These are phyloP conservation scores for Acrocera orbiculus DNA, from an alignment of 2,888 invertebrate genomes.

Conservation along the genomic window DNA sequence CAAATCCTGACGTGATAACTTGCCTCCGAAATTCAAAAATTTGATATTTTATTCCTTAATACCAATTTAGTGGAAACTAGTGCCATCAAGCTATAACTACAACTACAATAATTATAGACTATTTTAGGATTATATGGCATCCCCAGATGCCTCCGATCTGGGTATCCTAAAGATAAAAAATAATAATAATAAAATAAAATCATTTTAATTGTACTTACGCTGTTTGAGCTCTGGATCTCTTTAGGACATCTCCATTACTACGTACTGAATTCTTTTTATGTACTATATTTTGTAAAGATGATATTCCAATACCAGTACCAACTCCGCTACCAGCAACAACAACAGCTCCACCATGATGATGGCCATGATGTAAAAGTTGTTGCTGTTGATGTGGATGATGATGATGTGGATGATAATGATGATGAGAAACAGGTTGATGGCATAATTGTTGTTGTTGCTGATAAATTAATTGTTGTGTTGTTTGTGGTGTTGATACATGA, in stretches of 20 bases:
- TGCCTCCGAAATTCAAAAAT: too few species aligned
- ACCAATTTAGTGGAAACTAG: too few species aligned
- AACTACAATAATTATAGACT: too few species aligned
- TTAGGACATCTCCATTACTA: constrained; percentile 43
- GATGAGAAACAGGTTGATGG: constrained; percentile 25
- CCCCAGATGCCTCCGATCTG: too few species aligned
- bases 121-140: too few species aligned
- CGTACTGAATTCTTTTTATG: constrained; percentile 47
- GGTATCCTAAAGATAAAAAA: too few species aligned
- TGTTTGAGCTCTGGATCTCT: constrained; percentile 46
- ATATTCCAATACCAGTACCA: constrained; percentile 15
- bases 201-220: constrained; percentile 43
- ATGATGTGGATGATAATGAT: constrained; percentile 16
- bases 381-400: constrained; percentile 18
- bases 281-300: constrained; percentile 31
- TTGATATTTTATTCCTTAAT: too few species aligned
- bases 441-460: constrained; percentile 22
- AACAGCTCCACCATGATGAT: constrained; percentile 28
- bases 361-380: constrained; percentile 21
- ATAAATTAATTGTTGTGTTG: constrained; percentile 15
- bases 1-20: too few species aligned
- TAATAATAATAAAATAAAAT: too few species aligned
- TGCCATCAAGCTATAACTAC: too few species aligned
- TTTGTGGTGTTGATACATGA: constrained; percentile 16
- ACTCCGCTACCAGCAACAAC: constrained; percentile 28